Base-by-base conservation (phyloP, 2,888 invertebrate genomes). In the Peribatodes rhomboidaria region DNA sequence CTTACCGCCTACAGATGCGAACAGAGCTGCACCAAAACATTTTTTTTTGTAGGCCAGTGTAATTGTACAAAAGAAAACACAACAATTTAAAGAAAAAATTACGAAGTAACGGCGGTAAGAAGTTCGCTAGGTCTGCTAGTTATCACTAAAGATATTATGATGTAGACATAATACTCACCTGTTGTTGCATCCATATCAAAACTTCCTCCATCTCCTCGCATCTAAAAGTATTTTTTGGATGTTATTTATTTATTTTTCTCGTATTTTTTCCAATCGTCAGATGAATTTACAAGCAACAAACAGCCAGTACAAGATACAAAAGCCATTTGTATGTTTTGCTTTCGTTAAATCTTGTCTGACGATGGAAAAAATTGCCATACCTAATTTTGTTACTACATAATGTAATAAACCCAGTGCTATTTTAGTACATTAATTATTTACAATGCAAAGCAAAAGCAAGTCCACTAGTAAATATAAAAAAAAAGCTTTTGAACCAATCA, bases 381-480 rank as follows among this genome's bases (percentile, higher is more conserved):
- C n/a, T n/a, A n/a, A n/a, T n/a, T n/a, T n/a, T n/a, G n/a, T n/a
- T n/a, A n/a, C n/a, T n/a, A n/a, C n/a, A n/a, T n/a, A n/a, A n/a
- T n/a, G n/a, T n/a, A n/a, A n/a, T n/a, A 16, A 33, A 49, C 16
- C 31, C 14, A 7, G 13, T 2, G n/a, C 9, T 16, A 16, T 11
- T 22, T 60, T 50, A 65, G 41, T 59, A 14, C 22, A 58, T 31
- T 35, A 9, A 52, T 73, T 65, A 68, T 58, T 64, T 56, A 67
- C 65, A 75, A 49, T 69, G 77, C 79, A 71, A 79, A 75, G 75
- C 69, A 67, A 61, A 73, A 75, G 68, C 70, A 68, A 67, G 57
- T 60, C 20, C 39, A 50, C 39, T 61, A 57, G 56, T 58, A 63
- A 47, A 71, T 66, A 67, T n/a, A 46, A 46, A 49, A 50, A 67